Evolutionary conservation across 1,140 invertebrate genomes (phyloP), one percentile per base, ranked within the genome.

Genomic region (Sycophaga agraensis): DNA sequence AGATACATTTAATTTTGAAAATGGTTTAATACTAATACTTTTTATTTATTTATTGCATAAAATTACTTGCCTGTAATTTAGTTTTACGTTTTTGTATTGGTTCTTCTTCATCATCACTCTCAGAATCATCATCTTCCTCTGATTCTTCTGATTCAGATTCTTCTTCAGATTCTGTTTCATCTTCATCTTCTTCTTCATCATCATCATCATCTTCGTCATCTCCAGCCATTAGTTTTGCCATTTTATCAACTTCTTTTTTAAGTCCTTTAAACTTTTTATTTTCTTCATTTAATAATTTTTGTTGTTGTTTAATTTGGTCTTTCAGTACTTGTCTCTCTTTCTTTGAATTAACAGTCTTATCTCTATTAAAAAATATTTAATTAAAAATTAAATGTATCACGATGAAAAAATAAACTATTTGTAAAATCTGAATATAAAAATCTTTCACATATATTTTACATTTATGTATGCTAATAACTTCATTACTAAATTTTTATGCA

Each of bases 181-280:
- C 85, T 9, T 88, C 76, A 11, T 79, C 78, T 16, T 83, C 81
- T 7, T 84, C 80, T 2, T 83, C 77, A 9, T 83, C 76, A 7
- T 78, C 79, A 1, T 78, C 83, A n/a, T 85, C 86, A 4, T 90
- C 88, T n/a, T 89, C 89, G 12, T 89, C 88, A 3, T 84, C 84
- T 66, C 91, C 89, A 60, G 88, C 90, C 87, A 93, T 89, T 58
- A 92, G 81, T 16, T 87, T 88, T 0, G 91, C 91, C 91, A 94
- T 93, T 80, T 93, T 93, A 67, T 93, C 90, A 4, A 93, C 90
- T 80, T 94, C 91, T 66, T 91, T 91, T 73, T 93, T 90, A 31
- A 94, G 73, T 46, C 85, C 84, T 70, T 88, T 90, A 70, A 86
- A 91, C 73, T 89, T 89, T 66, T 88, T 88, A 66, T 88, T 89